Evolutionary conservation across 1,140 invertebrate genomes (phyloP), one percentile per base, ranked within the genome.

Genomic region (Radopholus similis): DNA sequence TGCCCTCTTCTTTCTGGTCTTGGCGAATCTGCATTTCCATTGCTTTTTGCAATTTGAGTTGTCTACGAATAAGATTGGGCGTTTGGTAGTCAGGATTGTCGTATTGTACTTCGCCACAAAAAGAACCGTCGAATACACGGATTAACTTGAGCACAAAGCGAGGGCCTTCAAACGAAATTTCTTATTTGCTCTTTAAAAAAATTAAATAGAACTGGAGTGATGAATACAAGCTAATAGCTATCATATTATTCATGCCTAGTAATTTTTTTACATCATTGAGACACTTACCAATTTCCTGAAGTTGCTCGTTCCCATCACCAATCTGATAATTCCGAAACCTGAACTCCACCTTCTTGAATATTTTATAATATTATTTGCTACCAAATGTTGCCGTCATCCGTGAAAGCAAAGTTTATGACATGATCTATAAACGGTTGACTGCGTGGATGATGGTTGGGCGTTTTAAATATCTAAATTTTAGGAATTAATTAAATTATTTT

Each of bases 351-450:
- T 60, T 47, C 47, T 62, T 9, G n/a, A 40, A 44, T 15, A 44
- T 60, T 26, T n/a, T 23, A 59, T 8, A 42, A n/a, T 4, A 38
- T 40, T 30, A 1, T 1, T 21, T 21, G 9, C 15, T 28, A 62
- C 94, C 95, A 98, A 81, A 99, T 93, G 71, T 91, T 88, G 68
- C 94, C 90, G 81, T 98, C 95, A 18, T 42, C n/a, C 11, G 95
- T 80, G 65, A 94, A 86, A 66, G 89, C 90, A 80, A 99, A 99
- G 21, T 90, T 91, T 74, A 93, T 92, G 0, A 99, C 90, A 85
- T 97, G 93, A 84, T 99, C 96, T 80, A 95, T 89, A 82, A 99
- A 99, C n/a, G 96, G 96, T 84, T 99, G 94, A 83, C 92, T 96
- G 84, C 95, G 96, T 8, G 96, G 95, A 86, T 98, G 94, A 81